Base-by-base conservation (phyloP, 2,113 vertebrate species). In the Oncorhynchus kisutch region DNA sequence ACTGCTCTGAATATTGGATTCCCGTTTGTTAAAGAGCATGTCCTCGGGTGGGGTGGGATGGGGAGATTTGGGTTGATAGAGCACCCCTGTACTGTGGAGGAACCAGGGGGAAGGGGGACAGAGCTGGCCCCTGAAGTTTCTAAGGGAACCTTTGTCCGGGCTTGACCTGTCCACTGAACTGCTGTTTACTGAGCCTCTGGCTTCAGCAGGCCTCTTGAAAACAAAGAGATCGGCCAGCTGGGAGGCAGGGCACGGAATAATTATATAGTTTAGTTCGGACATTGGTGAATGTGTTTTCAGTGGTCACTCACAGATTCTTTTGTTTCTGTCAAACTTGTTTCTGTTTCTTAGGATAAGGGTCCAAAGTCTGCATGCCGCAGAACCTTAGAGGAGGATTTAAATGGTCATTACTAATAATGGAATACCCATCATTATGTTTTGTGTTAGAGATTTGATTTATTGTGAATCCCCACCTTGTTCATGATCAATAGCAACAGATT, bases 131-230 rank as follows among this genome's bases (percentile, higher is more conserved):
- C 85, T 91, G 91, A 85, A 86, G 87, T 94, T 92, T 93, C 91
- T 90, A 91, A 90, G 91, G 88, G 86, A 91, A 93, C 89, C 92
- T 94, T 94, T 94, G 93, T 95, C 91, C 84, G 20, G 69, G 81
- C 72, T 82, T 93, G 94, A 94, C 94, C 90, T 86, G 85, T 87
- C 83, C 88, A 75, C 90, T 95, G 93, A 94, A 93, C 94, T 91
- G 78, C 82, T 87, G 88, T 88, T 89, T 90, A 91, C 89, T 90
- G 90, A 86, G 85, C 90, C 91, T 88, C 83, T 83, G 86, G 79
- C 82, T 82, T 89, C 87, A 88, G 85, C 80, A 80, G 76, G 79
- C 76, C 90, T 70, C 54, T 75, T 70, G 84, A 67, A 74, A 4
- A 54, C 13, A 54, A 78, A 70, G 83, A 79, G 67, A 75, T 71